A percentile compares a stretch with the other conserved stretches of the same genome.
Evolutionary conservation across 2,888 invertebrate species (phyloP).

Genomic region (Polydrusus tereticollis): DNA sequence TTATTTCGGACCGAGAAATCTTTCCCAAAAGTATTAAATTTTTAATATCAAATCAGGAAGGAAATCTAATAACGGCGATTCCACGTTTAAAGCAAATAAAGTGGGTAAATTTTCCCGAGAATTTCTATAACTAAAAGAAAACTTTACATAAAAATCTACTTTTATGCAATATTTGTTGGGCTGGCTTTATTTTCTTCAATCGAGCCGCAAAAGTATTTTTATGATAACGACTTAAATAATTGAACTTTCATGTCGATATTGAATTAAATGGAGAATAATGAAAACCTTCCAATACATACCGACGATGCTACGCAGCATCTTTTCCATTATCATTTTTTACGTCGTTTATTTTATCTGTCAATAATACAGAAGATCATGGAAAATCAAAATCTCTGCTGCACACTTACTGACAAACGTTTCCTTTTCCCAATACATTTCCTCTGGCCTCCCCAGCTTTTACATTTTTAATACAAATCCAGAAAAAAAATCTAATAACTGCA

Average conservation of each 20-base stretch:
- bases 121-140: not conserved
- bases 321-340: too few species aligned
- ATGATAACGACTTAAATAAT: too few species aligned
- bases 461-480: constrained; percentile 9
- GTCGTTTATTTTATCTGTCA: too few species aligned
- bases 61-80: constrained; percentile 23
- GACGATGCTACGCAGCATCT: too few species aligned
- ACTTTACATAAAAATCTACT: not conserved
- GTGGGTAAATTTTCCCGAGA: not conserved
- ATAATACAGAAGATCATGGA: not conserved
- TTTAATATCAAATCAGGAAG: constrained; percentile 33
- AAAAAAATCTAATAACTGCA: constrained; percentile 17
- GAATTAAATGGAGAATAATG: too few species aligned
- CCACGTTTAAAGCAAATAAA: constrained; percentile 8
- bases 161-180: not conserved
- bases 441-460: not conserved
- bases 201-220: too few species aligned
- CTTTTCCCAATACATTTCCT: not conserved
- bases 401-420: not conserved
- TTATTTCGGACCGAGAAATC: constrained; percentile 15
- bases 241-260: too few species aligned
- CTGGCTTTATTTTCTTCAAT: too few species aligned
- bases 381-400: not conserved
- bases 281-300: too few species aligned
- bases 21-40: constrained; percentile 15